Percentiles rank a stretch among this genome's conserved stretches.
phyloP scores from a whole-genome alignment of 2,113 vertebrate species.

The Tretioscincus oriximinensis region DNA sequence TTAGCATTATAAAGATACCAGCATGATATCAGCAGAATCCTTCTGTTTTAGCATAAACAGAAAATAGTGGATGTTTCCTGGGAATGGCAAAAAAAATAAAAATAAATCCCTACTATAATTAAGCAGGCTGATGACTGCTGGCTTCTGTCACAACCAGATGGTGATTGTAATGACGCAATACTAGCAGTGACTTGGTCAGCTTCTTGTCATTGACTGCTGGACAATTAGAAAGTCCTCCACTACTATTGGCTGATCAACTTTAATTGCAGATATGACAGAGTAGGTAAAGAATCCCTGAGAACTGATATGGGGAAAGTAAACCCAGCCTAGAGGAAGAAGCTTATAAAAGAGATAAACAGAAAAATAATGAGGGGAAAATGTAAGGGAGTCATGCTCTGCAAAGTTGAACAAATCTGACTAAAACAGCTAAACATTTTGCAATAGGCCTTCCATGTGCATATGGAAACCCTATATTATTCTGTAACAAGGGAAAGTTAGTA shows the following conservation, averaged over 20 bases:
- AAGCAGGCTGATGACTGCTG: constrained; percentile 33
- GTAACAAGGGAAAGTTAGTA: constrained; percentile 12
- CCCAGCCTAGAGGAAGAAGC: background rate
- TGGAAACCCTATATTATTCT: background rate
- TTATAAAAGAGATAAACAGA: background rate
- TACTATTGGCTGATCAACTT: background rate
- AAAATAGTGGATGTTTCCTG: constrained; percentile 12
- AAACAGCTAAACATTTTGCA: background rate
- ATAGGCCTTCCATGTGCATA: background rate
- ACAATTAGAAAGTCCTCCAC: background rate
- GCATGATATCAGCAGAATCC: constrained; percentile 36
- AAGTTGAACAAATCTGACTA: background rate
- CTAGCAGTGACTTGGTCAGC: background rate
- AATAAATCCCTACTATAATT: constrained; percentile 32
- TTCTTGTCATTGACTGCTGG: background rate
- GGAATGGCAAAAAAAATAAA: constrained; percentile 11
- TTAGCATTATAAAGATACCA: constrained; percentile 55
- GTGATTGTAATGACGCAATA: background rate
- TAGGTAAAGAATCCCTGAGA: background rate
- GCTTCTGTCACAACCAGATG: background rate
- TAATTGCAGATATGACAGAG: background rate
- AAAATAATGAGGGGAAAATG: background rate
- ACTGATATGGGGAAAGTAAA: background rate
- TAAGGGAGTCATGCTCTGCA: no score
- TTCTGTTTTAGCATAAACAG: background rate